Evolutionary conservation across 2,888 invertebrate genomes (phyloP), one percentile per base, ranked within the genome.

Genomic region (Parnassius glacialis): DNA sequence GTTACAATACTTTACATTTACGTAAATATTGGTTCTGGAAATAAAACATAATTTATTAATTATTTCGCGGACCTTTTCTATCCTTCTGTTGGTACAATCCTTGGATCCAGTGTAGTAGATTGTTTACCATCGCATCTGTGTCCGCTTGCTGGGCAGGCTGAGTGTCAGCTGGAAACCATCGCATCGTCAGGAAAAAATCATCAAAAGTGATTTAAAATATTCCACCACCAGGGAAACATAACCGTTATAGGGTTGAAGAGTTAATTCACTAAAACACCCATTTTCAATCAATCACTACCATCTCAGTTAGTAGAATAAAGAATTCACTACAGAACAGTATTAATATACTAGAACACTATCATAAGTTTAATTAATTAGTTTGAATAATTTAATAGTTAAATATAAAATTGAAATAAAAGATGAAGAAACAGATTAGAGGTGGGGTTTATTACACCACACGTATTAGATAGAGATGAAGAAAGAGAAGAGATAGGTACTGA

Each of bases 41-140:
- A 48, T 48, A 13, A 12, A 25, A 62, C n/a, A 10, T 69, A 65
- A 60, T 53, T 67, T 48, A 45, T 44, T 25, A 16, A 48, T 52
- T 16, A 11, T 44, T 16, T 55, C 70, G 70, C 84, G 81, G 83
- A 92, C 92, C 92, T 92, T 91, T 92, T 79, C 92, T 86, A 78
- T 83, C 90, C 71, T 81, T 87, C 75, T 94, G 93, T 68, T 93
- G 92, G 77, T 95, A 95, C 64, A 94, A 93, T 69, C 94, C 94
- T 80, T 95, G 95, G 67, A 95, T 93, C 95, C 95, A 95, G 69
- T 94, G 94, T 64, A 95, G 92, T 69, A 95, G 93, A 77, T 95
- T 94, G 80, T 94, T 93, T 61, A 95, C 95, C 94, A 95, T 95
- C 78, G 94, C 93, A 76, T 95, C 95, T 58, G 94, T 93, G 68